Percentiles rank a stretch among this genome's conserved stretches.
These are phyloP conservation scores for Leptinotarsa undecemlineata DNA, from an alignment of 1,140 invertebrate genomes.

Conservation along the genomic window DNA sequence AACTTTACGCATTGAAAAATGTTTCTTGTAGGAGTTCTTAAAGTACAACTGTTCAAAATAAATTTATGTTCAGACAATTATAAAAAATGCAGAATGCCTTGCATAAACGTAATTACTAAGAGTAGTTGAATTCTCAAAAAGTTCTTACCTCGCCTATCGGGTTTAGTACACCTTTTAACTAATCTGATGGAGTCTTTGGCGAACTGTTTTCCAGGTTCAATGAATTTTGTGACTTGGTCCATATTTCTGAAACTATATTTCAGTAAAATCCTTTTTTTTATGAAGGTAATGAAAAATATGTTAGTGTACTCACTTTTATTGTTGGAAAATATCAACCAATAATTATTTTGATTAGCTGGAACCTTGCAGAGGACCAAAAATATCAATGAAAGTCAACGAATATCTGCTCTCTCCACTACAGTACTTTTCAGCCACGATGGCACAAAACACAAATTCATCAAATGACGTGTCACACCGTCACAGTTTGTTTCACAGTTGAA, in stretches of 20 bases:
- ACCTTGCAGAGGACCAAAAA: not conserved
- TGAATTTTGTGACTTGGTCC: conserved; percentile 95
- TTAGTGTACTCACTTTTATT: not conserved
- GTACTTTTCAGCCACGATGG: not conserved
- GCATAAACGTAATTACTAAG: too few species aligned
- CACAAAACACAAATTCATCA: not conserved
- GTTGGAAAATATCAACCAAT: not conserved
- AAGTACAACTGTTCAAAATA: too few species aligned
- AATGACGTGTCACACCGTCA: conserved; percentile 3
- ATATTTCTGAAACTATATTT: conserved; percentile 62
- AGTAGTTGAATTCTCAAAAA: conserved; percentile 5
- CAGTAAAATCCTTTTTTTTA: not conserved
- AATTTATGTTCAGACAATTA: too few species aligned
- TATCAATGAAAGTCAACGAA: too few species aligned
- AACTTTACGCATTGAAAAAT: too few species aligned
- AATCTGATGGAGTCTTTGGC: conserved; percentile 96
- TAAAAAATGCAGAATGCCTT: too few species aligned
- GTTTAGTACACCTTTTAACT: conserved; percentile 99
- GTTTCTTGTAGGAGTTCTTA: too few species aligned
- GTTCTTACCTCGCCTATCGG: conserved; percentile 91
- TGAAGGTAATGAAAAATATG: not conserved
- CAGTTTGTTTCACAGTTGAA: too few species aligned
- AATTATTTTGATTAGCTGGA: not conserved
- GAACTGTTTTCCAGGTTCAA: conserved; percentile 95
- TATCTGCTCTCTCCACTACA: too few species aligned